Evolutionary conservation across 1,140 invertebrate species (phyloP), one percentile per base, ranked within the genome.

Genomic region (Drosophila serrata): DNA sequence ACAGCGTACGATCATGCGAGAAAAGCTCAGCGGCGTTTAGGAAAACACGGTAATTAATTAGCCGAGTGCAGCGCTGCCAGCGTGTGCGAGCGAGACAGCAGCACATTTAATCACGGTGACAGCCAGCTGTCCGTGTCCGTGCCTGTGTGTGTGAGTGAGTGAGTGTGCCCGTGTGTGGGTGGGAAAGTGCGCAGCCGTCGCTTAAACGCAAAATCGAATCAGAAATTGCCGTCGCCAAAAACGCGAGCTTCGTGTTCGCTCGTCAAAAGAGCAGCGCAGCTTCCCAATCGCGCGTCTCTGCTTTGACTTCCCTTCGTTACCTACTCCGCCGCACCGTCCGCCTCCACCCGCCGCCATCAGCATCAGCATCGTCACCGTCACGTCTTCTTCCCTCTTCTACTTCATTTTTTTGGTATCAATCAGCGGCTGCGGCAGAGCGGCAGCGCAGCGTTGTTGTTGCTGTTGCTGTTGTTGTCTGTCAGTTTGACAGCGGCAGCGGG

Each of bases 341-440:
- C 59, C 29, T 3, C 31, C 49, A 24, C 59, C 59, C 19, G 6
- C 17, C 49, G 3, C 17, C 49, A 9, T 5, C 49, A 12, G 12
- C 49, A 53, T n/a, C 53, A 24, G 24, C 60, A n/a, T 37, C 45
- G 19, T 55, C 51, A 37, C 51, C 51, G 51, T 55, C 51, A 55
- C 51, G 51, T 55, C 51, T 55, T 55, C 51, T 55, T 55, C 33
- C 51, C 51, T 55, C 51, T 55, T 55, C 51, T 55, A 86, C 75
- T 88, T 88, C 80, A 87, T 87, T 87, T 84, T 90, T 90, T 90
- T 90, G 74, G 86, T 90, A 90, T 90, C 86, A 81, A 90, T 90
- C 85, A 85, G 86, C 40, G 45, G 58, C 57, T 56, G 48, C 53
- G 64, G 29, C 59, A 55, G 57, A 60, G 63, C 62, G 49, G 77